These are phyloP conservation scores for Bos javanicus DNA, from an alignment of 2,113 vertebrate genomes.

Conservation along the genomic window DNA sequence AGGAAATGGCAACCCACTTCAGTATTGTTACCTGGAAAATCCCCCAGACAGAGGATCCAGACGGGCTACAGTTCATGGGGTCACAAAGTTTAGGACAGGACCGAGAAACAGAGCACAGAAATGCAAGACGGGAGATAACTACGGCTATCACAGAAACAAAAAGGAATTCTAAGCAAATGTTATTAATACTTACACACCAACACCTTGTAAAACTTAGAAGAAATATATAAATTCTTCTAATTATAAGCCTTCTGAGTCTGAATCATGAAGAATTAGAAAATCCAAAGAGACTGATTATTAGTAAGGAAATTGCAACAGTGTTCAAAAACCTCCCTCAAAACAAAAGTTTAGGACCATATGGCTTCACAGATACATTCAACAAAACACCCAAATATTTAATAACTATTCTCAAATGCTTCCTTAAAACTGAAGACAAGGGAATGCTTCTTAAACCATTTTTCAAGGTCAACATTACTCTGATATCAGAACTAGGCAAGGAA, in stretches of 20 bases:
- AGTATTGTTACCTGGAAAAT: not conserved
- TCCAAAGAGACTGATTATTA: not conserved
- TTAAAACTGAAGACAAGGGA: not conserved
- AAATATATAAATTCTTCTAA: not conserved
- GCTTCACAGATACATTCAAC: not conserved
- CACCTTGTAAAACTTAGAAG: not conserved
- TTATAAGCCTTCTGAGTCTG: not conserved
- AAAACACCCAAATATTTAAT: not conserved
- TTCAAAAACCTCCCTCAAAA: not conserved
- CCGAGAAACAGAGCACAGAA: not conserved
- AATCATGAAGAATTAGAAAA: not conserved
- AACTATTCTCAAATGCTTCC: not conserved
- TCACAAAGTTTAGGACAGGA: not conserved
- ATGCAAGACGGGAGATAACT: not conserved
- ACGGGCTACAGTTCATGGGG: accelerated
- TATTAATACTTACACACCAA: not conserved
- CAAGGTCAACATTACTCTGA: not conserved
- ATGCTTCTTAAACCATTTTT: not conserved
- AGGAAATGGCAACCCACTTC: not conserved
- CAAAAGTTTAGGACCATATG: not conserved
- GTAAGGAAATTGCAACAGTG: not conserved
- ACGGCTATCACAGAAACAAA: not conserved
- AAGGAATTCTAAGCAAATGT: not conserved
- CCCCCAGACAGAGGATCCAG: not conserved
- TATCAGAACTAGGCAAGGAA: not conserved